These are phyloP conservation scores for Cryptus armator DNA, from an alignment of 2,888 invertebrate species.

Conservation along the genomic window DNA sequence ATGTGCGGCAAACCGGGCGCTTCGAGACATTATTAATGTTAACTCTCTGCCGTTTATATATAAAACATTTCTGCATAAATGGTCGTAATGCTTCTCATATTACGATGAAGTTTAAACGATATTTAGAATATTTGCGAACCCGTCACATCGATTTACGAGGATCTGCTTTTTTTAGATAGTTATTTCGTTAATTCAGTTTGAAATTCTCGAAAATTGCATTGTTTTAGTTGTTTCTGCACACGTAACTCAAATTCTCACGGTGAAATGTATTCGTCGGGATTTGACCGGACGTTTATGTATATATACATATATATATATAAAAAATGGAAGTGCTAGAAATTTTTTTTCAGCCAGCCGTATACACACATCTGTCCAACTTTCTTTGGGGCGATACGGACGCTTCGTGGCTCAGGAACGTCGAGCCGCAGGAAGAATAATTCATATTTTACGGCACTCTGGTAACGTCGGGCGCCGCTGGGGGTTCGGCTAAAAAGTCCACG, in stretches of 20 bases:
- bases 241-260: not conserved
- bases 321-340: slow-evolving; percentile 41
- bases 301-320: slow-evolving; percentile 7
- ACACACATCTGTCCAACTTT: slow-evolving; percentile 59
- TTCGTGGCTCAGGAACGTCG: slow-evolving; percentile 51
- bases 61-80: not conserved
- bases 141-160: slow-evolving; percentile 5
- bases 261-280: not conserved
- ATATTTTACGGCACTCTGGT: slow-evolving; percentile 77
- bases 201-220: slow-evolving; percentile 17
- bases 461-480: slow-evolving; percentile 71
- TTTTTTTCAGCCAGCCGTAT: slow-evolving; percentile 24
- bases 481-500: slow-evolving; percentile 74
- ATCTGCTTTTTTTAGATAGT: slow-evolving; percentile 13
- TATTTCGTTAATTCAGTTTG: slow-evolving; percentile 26
- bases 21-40: not conserved
- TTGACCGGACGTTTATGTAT: slow-evolving; percentile 17
- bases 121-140: slow-evolving; percentile 37
- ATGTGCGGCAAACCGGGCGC: no score
- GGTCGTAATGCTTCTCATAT: not conserved
- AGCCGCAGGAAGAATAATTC: slow-evolving; percentile 81
- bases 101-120: not conserved
- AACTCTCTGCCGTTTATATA: not conserved
- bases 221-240: not conserved
- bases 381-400: slow-evolving; percentile 44